phyloP scores from a whole-genome alignment of 2,113 vertebrate species.

The Dromaius novaehollandiae region DNA sequence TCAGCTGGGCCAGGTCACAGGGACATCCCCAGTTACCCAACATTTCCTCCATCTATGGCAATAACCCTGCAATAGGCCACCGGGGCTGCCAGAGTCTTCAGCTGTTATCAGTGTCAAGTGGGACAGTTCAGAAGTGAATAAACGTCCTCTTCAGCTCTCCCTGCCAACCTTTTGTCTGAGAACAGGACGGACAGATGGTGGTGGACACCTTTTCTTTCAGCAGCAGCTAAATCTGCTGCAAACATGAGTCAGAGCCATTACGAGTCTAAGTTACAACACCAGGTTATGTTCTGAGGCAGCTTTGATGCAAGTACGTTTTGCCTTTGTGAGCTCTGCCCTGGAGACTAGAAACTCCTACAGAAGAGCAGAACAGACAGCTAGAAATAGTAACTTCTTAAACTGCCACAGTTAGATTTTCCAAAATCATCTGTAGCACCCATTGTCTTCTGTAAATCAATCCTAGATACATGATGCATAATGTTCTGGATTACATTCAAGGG shows the following conservation, averaged over 20 bases:
- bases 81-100: neutral
- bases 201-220: neutral
- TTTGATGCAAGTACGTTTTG: neutral
- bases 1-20: neutral
- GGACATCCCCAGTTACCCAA: neutral
- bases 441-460: neutral
- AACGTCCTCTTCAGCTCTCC: neutral
- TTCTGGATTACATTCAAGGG: neutral
- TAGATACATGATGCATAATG: neutral
- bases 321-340: neutral
- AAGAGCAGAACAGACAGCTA: neutral
- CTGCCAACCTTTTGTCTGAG: neutral
- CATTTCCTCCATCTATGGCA: fast-evolving
- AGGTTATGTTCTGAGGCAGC: neutral
- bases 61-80: fast-evolving
- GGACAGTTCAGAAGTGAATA: neutral
- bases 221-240: neutral
- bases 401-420: neutral
- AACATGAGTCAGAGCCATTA: neutral
- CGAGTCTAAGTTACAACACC: neutral
- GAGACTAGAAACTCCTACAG: neutral
- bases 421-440: neutral
- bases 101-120: neutral
- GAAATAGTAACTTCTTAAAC: neutral
- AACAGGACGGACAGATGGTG: neutral